Evolutionary conservation across 2,797 vertebrate genomes (phyloP), one percentile per base, ranked within the genome.

Genomic region (Bryconaethiops microstoma): DNA sequence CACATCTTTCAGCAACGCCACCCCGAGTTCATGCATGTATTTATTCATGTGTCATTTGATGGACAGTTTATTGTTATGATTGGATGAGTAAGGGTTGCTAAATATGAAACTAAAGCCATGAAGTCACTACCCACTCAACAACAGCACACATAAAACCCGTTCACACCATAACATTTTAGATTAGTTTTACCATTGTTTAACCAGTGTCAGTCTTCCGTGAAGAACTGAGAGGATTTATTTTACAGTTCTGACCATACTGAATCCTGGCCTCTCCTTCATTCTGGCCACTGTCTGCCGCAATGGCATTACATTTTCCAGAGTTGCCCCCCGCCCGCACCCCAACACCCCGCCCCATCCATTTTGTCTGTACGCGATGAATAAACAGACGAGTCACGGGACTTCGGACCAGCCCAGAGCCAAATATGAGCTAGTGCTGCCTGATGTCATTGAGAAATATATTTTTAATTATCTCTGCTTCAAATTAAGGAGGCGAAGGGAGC

Each of bases 381-480:
- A 84, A 88, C 79, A 76, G 35, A 76, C 65, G 50, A 80, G 79
- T 79, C 74, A 78, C 42, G 25, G 79, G 83, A 79, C 86, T 73
- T 76, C 60, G 57, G 68, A 82, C 78, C 71, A 82, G 70, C 54
- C 40, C 63, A 1, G 19, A 40, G 85, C 85, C 85, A 89, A 86
- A 80, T 77, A 84, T 88, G 83, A 83, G 60, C 71, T 83, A 83
- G 81, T 50, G 52, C 39, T 64, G 77, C 23, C 71, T 86, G 74
- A 88, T 79, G 83, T 85, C 70, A 90, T 76, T 75, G 35, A 71
- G 57, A 81, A 74, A 80, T 85, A 73, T 81, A 81, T 82, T 82
- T 84, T 86, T 84, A 84, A 86, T 83, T 85, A 79, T 70, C 39
- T 77, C 80, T 79, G 79, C 64, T 80, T 87, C 21, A 52, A 83